These are phyloP conservation scores for Mesembrinibis cayennensis DNA, from an alignment of 2,113 vertebrate genomes.

Conservation along the genomic window DNA sequence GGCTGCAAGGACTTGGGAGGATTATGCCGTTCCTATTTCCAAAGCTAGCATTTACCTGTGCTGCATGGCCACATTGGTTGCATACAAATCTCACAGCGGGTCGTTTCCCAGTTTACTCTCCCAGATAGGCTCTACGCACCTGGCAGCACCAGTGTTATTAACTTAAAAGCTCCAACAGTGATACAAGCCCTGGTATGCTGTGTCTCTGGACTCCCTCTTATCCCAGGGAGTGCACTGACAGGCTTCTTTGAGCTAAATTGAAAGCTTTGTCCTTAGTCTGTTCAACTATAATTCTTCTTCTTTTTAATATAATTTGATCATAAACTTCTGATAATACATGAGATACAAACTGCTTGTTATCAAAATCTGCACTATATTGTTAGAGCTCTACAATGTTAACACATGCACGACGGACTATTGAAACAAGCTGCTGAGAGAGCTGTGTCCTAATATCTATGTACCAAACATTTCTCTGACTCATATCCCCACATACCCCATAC, in stretches of 20 bases:
- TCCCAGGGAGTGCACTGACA: no score
- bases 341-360: background rate
- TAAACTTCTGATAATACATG: background rate
- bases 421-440: background rate
- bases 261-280: background rate
- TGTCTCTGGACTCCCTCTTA: background rate
- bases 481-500: background rate
- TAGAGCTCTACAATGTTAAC: background rate
- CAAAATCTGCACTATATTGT: background rate
- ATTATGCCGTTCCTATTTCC: accelerated
- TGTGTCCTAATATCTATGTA: background rate
- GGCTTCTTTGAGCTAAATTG: background rate
- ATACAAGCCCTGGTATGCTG: accelerated
- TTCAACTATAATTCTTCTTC: background rate
- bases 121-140: background rate
- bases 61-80: accelerated
- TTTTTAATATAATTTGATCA: background rate
- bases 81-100: background rate
- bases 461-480: slow-evolving; percentile 4
- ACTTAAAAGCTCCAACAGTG: background rate
- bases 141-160: background rate
- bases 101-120: background rate
- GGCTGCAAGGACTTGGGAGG: background rate
- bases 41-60: background rate
- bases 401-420: background rate